These are phyloP conservation scores for Oceanites oceanicus DNA, from an alignment of 2,113 vertebrate species.

Conservation along the genomic window DNA sequence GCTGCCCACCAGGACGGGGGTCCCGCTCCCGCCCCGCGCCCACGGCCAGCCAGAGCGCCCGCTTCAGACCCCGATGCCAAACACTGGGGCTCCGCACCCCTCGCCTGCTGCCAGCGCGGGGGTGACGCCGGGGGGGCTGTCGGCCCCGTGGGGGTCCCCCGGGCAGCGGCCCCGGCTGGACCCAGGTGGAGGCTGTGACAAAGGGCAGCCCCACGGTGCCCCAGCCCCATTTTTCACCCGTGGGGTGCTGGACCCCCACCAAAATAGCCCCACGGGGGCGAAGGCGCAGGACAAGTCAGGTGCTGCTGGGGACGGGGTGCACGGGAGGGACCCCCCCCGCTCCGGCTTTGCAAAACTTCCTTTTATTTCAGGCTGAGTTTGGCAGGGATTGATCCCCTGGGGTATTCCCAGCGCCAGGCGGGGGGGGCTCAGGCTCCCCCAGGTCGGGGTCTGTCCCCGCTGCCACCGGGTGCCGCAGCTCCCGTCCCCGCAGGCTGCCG, in stretches of 20 bases:
- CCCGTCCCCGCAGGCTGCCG: neutral
- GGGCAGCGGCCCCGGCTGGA: neutral
- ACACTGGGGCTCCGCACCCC: neutral
- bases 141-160: fast-evolving
- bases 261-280: neutral
- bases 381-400: neutral
- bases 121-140: neutral
- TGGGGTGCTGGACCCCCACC: neutral
- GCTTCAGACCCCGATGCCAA: neutral
- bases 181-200: neutral
- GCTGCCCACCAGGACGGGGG: neutral
- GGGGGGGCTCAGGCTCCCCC: neutral
- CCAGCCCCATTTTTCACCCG: neutral
- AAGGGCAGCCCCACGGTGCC: neutral
- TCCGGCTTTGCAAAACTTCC: neutral
- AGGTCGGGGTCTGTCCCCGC: neutral
- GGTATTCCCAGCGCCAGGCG: fast-evolving
- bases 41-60: too few species aligned
- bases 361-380: neutral
- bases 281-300: neutral
- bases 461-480: neutral
- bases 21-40: neutral
- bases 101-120: neutral
- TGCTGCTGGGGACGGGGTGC: neutral
- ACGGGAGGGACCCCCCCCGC: fast-evolving